A percentile compares a stretch with the other conserved stretches of the same genome.
Evolutionary conservation across 2,113 vertebrate species (phyloP).

Genomic region (Cettia cetti): DNA sequence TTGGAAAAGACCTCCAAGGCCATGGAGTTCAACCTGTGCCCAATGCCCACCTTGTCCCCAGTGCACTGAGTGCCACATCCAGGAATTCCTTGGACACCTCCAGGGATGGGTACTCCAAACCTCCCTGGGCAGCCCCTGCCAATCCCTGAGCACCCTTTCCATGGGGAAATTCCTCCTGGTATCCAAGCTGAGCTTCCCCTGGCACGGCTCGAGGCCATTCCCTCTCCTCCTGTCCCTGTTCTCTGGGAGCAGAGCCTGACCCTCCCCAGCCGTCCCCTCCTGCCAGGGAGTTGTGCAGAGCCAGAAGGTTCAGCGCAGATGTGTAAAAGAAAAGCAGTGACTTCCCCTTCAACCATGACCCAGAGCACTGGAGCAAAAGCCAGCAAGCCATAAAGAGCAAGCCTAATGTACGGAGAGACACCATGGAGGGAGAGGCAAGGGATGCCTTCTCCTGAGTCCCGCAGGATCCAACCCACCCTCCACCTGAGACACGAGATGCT

Average conservation of each 20-base stretch:
- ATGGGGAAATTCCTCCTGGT: not conserved
- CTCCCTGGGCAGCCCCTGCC: not conserved
- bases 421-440: not conserved
- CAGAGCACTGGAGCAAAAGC: not conserved
- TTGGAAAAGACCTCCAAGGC: not conserved
- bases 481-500: not conserved
- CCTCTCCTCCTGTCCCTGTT: not conserved
- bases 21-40: fast-evolving
- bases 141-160: fast-evolving
- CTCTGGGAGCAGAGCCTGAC: not conserved
- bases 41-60: fast-evolving
- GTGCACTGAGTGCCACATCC: not conserved
- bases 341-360: not conserved
- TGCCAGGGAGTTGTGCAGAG: not conserved
- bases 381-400: not conserved
- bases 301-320: not conserved
- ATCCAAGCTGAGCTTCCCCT: not conserved
- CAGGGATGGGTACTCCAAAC: not conserved
- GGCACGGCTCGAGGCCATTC: fast-evolving
- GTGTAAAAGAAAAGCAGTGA: not conserved
- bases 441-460: not conserved
- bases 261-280: fast-evolving
- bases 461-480: not conserved
- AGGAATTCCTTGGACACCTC: not conserved
- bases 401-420: not conserved